These are phyloP conservation scores for Sceloporus tristichus DNA, from an alignment of 2,113 vertebrate species.

Conservation along the genomic window DNA sequence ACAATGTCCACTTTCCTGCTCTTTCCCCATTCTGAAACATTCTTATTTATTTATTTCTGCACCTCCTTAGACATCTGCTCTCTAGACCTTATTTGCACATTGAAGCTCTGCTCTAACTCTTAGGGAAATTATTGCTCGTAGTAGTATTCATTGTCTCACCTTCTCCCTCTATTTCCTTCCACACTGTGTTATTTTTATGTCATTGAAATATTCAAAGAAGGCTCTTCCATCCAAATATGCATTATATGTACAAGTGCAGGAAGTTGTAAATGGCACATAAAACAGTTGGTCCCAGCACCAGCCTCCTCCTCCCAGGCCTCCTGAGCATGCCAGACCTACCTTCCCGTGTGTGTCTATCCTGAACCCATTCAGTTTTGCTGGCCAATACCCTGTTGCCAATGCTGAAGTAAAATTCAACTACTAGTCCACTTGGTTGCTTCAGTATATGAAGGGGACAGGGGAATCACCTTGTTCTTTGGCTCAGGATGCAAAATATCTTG, in stretches of 20 bases:
- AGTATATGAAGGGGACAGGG: too few relatives aligned
- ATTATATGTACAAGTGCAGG: not conserved
- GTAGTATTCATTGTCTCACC: not conserved
- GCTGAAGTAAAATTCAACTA: too few relatives aligned
- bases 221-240: not conserved
- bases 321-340: too few relatives aligned
- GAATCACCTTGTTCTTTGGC: too few relatives aligned
- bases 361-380: too few relatives aligned
- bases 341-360: too few relatives aligned
- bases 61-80: not conserved
- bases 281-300: too few relatives aligned
- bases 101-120: not conserved
- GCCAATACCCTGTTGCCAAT: too few relatives aligned
- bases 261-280: not conserved
- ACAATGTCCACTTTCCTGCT: not conserved
- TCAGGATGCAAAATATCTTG: too few relatives aligned
- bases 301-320: too few relatives aligned
- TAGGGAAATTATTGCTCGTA: not conserved
- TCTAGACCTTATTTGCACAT: not conserved
- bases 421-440: too few relatives aligned
- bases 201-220: not conserved
- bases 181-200: not conserved
- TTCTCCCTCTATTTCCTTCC: not conserved
- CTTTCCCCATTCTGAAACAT: not conserved
- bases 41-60: not conserved